Conservation (phyloP, 35 echinoderm and acorn worm species). For the Diadema setosum region DNA sequence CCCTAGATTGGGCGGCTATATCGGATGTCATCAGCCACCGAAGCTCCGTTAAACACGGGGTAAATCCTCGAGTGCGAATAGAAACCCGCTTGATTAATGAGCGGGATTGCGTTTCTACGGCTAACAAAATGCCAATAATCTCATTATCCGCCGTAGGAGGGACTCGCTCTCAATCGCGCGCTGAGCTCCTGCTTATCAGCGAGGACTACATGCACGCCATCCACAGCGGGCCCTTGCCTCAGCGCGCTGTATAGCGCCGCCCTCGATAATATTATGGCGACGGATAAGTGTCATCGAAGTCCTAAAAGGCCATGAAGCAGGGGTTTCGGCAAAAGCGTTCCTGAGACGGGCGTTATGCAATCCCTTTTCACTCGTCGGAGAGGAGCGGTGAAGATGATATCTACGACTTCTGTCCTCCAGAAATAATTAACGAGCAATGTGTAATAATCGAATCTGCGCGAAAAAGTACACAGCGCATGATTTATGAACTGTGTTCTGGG, state of each 20-base stretch:
- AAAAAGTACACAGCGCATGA: no score
- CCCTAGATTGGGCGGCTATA: constrained; percentile 5
- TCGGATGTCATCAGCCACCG: constrained; percentile 8
- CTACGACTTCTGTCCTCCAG: no score
- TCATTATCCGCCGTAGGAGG: constrained; percentile 2
- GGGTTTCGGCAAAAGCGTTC: no score
- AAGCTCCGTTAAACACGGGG: constrained; percentile 4
- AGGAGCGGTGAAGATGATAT: no score
- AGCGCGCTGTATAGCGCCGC: background rate
- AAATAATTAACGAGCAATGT: no score
- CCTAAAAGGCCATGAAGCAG: no score
- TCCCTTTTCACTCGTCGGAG: no score
- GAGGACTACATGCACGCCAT: no score
- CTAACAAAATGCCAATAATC: constrained; percentile 32
- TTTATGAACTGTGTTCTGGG: background rate
- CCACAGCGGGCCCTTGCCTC: background rate
- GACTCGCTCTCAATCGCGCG: background rate
- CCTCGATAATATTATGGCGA: background rate
- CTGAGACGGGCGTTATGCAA: no score
- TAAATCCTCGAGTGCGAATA: background rate
- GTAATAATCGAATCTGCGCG: no score
- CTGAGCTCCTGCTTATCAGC: background rate
- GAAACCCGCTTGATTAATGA: constrained; percentile 25
- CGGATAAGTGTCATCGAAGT: background rate
- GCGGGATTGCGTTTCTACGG: constrained; percentile 26